These are phyloP conservation scores for Pandion haliaetus DNA, from an alignment of 2,113 vertebrate genomes.

Conservation along the genomic window DNA sequence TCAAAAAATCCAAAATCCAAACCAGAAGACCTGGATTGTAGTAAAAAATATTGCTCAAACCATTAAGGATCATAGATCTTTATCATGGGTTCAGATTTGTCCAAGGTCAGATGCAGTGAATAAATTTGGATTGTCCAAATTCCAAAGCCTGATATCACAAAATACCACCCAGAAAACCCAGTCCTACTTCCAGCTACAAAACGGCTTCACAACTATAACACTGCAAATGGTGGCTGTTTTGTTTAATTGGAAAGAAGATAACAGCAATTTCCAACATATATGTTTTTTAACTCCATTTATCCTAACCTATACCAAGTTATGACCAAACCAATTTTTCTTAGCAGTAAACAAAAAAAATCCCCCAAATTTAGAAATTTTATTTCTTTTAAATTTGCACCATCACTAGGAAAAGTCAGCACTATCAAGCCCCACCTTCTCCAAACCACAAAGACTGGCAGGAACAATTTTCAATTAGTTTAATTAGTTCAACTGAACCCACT, in stretches of 20 bases:
- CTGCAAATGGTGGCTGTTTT: background rate
- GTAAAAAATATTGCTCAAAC: background rate
- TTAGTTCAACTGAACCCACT: background rate
- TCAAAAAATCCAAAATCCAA: background rate
- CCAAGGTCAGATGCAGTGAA: background rate
- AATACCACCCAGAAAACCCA: background rate
- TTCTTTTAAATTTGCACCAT: background rate
- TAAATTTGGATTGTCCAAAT: background rate
- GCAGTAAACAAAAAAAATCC: background rate
- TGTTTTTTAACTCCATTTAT: background rate
- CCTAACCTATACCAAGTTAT: background rate
- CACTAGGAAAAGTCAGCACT: background rate
- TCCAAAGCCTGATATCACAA: background rate
- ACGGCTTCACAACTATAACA: background rate
- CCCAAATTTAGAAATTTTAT: background rate
- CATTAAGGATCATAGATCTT: background rate
- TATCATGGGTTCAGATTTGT: background rate
- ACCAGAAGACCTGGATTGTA: background rate
- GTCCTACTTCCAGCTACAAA: background rate
- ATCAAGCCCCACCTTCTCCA: background rate
- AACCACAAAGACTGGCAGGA: background rate
- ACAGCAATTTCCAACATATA: background rate
- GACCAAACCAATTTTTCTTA: background rate
- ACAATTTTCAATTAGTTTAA: background rate
- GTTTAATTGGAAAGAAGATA: background rate